Conservation (phyloP, 2,797 vertebrate species). For the Silurus lanzhouensis region DNA sequence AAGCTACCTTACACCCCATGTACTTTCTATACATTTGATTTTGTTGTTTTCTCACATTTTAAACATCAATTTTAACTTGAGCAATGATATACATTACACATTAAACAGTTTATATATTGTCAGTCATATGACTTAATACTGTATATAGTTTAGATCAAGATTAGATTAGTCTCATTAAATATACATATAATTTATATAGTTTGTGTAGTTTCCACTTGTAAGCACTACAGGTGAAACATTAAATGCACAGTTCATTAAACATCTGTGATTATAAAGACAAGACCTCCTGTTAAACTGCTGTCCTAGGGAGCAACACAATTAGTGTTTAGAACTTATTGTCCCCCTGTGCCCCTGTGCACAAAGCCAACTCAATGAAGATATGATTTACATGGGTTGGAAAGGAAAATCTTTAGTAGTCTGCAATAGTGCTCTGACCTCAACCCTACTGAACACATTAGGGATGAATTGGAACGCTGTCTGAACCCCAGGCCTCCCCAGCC, state of each 20-base stretch:
- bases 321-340: background rate
- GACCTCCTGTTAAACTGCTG: background rate
- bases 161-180: too few relatives aligned
- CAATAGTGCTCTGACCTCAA: too few relatives aligned
- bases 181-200: background rate
- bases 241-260: background rate
- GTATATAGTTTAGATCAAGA: too few relatives aligned
- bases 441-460: too few relatives aligned
- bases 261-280: background rate
- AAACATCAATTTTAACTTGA: background rate
- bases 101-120: background rate
- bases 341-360: too few relatives aligned
- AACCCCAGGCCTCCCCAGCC: too few relatives aligned
- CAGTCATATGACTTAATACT: background rate
- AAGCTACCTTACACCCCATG: background rate
- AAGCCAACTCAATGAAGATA: too few relatives aligned
- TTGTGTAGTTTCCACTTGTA: background rate
- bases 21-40: background rate
- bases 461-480: too few relatives aligned
- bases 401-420: too few relatives aligned
- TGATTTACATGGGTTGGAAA: too few relatives aligned
- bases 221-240: background rate
- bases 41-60: too few relatives aligned
- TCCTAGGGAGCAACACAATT: background rate
- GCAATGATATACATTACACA: conserved; percentile 23